Evolutionary conservation across 2,113 vertebrate genomes (phyloP), one percentile per base, ranked within the genome.

Genomic region (Phoxinus phoxinus): DNA sequence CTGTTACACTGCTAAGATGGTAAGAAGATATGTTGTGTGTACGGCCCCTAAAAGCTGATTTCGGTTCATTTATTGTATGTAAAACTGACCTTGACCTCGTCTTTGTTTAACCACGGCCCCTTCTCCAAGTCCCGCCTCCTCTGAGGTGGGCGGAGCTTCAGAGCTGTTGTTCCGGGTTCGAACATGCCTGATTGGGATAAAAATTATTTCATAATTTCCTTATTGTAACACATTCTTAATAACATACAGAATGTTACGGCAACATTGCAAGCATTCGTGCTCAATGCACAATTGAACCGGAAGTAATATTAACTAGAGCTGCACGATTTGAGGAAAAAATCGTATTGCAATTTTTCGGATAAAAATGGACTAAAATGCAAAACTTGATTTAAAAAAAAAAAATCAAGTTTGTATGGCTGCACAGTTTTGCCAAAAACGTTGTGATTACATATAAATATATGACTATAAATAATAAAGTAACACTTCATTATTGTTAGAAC

Each of bases 101-200:
- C 89, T 86, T 61, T 85, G 80, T 61, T 90, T 88, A 8, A 92
- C 0, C 0, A 90, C 87, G 37, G 80, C 72, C 25, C 87, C 92
- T 0, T 92, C 92, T 82, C 51, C 65, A 41, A 84, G 61, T 8
- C 51, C 65, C 8, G 17, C 58, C 46, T 95, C 95, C 23, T 76
- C 93, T 1, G 84, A 56, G 53, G 53, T 30, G 72, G 89, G 30
- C 1, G 93, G 84, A 44, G 85, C 67, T 0, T 98, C 96, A 0
- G 84, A 0, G 0, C 61, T 87, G 89, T 96, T 93, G 21, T 97
- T 96, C 46, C 96, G 94, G 0, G 90, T 27, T 27, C 95, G 96
- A 23, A 92, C 89, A 25, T 94, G 93, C 3, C 97, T 97, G 69
- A 71, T 44, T 9, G 27, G 17, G 74, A n/a, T 13, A 8, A 67